These are phyloP conservation scores for Notothenia rossii DNA, from an alignment of 2,113 vertebrate genomes.

Conservation along the genomic window DNA sequence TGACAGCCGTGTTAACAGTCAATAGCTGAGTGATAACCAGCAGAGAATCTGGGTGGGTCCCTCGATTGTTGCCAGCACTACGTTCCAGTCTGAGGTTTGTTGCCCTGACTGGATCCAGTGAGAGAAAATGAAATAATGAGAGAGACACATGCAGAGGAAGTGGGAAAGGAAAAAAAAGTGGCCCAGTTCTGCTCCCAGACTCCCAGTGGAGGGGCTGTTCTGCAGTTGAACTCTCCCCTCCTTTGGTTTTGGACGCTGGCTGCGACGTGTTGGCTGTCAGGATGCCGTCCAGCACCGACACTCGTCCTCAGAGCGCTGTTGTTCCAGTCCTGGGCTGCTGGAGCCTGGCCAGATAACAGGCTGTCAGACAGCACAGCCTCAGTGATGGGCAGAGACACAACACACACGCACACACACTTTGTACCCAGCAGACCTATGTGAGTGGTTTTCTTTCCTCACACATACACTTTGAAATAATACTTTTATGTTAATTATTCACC, in stretches of 20 bases:
- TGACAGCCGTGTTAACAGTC: conserved; percentile 36
- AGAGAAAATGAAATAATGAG: conserved; percentile 52
- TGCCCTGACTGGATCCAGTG: conserved; percentile 58
- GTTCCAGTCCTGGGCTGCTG: conserved; percentile 35
- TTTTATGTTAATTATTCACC: too few relatives aligned
- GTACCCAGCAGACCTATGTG: background rate
- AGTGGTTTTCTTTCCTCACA: too few relatives aligned
- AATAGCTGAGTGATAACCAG: conserved; percentile 55
- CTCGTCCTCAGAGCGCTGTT: conserved; percentile 41
- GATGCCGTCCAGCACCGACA: conserved; percentile 23
- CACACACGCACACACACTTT: background rate
- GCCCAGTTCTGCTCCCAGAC: conserved; percentile 41
- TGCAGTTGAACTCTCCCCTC: conserved; percentile 43
- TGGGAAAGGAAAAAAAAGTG: conserved; percentile 44
- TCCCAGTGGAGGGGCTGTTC: conserved; percentile 48
- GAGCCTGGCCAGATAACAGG: conserved; percentile 35
- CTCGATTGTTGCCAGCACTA: conserved; percentile 56
- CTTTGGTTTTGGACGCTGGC: conserved; percentile 43
- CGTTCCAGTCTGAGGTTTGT: conserved; percentile 66
- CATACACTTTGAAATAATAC: too few relatives aligned
- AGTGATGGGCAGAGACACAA: conserved; percentile 3
- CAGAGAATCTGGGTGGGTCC: conserved; percentile 62
- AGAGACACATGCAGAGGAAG: conserved; percentile 62
- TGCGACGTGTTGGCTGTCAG: conserved; percentile 9
- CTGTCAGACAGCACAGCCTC: conserved; percentile 41